Base-by-base conservation (phyloP, 2,113 vertebrate genomes). In the Vicugna pacos region DNA sequence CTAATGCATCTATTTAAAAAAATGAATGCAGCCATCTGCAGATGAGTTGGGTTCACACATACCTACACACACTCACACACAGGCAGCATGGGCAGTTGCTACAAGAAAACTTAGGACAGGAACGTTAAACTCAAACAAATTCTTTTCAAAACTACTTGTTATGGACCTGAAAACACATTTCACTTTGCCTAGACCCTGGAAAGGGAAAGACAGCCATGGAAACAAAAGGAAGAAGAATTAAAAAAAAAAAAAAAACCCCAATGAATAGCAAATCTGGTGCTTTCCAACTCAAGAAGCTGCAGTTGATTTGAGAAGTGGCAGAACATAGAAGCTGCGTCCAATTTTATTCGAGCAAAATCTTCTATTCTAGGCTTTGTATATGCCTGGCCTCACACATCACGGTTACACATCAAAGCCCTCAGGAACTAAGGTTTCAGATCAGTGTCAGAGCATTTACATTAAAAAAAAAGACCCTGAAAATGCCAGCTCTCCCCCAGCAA, bases 221-320 rank as follows among this genome's bases (percentile, higher is more conserved):
- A 93, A 96, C 65, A 86, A 77, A 92, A 35, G 32, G 72, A 92
- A 35, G 32, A 46, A 80, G 30, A 24, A 26, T 11, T 11, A 32
- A 16, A 73, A 30, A 60, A 38, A 58, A 7, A 38, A 16, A 35
- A 9, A 83, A 84, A n/a, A n/a, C n/a, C n/a, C 84, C 56, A 91
- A 89, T 70, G 80, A 94, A 97, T 82, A 97, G 15, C 54, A 98
- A 93, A 98, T 96, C 50, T 96, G 54, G 70, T 73, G 75, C 97
- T 97, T 97, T 96, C 92, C 54, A 96, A 91, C 75, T 77, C 80
- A 97, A 95, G 94, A 94, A 95, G 77, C 70, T 0, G 2, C 42
- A 91, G 94, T 58, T 97, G 94, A 96, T 97, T 93, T 97, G 94
- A 95, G 62, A 97, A 95, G 86, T 95, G 79, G 87, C 93, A 94